A percentile compares a stretch with the other conserved stretches of the same genome.
Conservation (phyloP, 1,140 invertebrate genomes). For the Idris sp. region DNA sequence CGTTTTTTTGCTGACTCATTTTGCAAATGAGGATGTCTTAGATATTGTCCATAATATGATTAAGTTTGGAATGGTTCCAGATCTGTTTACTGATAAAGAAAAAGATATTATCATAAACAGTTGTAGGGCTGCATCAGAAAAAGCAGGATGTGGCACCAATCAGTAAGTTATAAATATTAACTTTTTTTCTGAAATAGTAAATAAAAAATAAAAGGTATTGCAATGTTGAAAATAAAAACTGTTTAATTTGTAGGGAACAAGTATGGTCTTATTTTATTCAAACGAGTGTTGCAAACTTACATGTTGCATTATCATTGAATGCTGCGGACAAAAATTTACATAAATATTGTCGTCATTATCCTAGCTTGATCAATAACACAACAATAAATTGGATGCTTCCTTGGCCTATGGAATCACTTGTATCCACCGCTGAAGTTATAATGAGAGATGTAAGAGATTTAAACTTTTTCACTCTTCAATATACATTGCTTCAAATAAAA, state of each 20-base stretch:
- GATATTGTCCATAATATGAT: constrained; percentile 94
- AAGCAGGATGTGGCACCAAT: constrained; percentile 83
- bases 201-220: too few relatives aligned
- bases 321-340: constrained; percentile 89
- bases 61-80: constrained; percentile 90
- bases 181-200: too few relatives aligned
- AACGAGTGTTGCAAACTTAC: constrained; percentile 88
- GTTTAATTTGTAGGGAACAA: constrained; percentile 81
- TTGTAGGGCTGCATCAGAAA: constrained; percentile 83
- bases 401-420: constrained; percentile 93
- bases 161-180: constrained; percentile 84
- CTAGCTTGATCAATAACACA: constrained; percentile 93
- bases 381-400: constrained; percentile 96
- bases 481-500: too few relatives aligned
- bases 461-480: too few relatives aligned
- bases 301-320: constrained; percentile 93
- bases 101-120: constrained; percentile 86
- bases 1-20: constrained; percentile 91
- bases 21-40: constrained; percentile 88
- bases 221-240: too few relatives aligned
- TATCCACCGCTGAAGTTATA: constrained; percentile 89
- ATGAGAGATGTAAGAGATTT: constrained; percentile 82
- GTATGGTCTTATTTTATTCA: constrained; percentile 92
- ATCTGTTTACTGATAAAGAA: constrained; percentile 91
- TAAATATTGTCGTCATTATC: constrained; percentile 91